These are phyloP conservation scores for Drosophila sordidapex DNA, from an alignment of 2,888 invertebrate genomes.

Conservation along the genomic window DNA sequence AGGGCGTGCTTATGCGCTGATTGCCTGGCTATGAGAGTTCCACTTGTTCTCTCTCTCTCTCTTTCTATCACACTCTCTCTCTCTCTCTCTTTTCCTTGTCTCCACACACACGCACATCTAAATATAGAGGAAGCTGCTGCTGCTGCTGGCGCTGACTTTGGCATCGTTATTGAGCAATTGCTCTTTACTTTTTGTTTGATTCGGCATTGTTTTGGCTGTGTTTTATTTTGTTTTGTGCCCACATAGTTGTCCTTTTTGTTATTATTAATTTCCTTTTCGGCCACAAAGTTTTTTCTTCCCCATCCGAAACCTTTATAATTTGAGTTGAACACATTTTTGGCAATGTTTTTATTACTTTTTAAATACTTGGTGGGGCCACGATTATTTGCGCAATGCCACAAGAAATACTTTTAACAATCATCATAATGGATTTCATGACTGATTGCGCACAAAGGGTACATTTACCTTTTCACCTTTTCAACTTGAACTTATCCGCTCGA, in stretches of 20 bases:
- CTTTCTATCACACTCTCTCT: not conserved
- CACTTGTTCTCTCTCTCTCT: conserved; percentile 14
- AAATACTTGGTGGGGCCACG: conserved; percentile 71
- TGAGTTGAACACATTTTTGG: conserved; percentile 61
- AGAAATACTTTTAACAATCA: conserved; percentile 68
- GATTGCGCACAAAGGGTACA: conserved; percentile 50
- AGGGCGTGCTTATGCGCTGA: conserved; percentile 81
- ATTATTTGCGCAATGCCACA: conserved; percentile 65
- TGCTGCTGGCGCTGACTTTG: conserved; percentile 53
- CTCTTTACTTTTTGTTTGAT: conserved; percentile 55
- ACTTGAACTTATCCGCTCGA: conserved; percentile 30
- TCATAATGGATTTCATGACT: conserved; percentile 57
- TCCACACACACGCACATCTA: conserved; percentile 28
- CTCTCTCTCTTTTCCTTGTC: conserved; percentile 5
- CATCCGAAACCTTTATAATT: conserved; percentile 62
- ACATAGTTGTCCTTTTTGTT: conserved; percentile 76
- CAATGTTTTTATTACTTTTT: conserved; percentile 80
- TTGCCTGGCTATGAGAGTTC: conserved; percentile 72
- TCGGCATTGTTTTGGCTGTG: conserved; percentile 40
- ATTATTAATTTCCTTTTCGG: conserved; percentile 67
- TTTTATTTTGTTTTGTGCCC: conserved; percentile 22
- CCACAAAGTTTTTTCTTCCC: conserved; percentile 30
- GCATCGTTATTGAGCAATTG: conserved; percentile 76
- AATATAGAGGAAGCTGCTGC: conserved; percentile 16
- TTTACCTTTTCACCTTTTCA: conserved; percentile 56